Conservation (phyloP, 2,797 vertebrate genomes). For the Sciurus vulgaris region DNA sequence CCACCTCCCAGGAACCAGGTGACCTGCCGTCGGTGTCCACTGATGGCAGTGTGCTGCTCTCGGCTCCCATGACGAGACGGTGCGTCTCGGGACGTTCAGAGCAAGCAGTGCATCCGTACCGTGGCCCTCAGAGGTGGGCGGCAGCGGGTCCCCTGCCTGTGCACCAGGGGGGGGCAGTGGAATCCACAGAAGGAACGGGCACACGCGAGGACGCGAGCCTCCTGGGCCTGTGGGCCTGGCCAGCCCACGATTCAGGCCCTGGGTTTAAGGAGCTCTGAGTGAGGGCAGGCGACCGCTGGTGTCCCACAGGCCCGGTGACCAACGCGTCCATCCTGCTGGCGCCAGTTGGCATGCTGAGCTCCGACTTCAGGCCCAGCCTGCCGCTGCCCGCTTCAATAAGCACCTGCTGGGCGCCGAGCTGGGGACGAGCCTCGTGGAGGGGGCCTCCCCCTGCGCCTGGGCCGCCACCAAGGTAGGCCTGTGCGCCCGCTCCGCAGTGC, state of each 20-base stretch:
- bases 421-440: constrained; percentile 87
- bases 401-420: constrained; percentile 92
- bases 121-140: constrained; percentile 94
- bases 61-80: constrained; percentile 96
- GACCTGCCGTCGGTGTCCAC: constrained; percentile 95
- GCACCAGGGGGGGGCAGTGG: accelerated
- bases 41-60: constrained; percentile 94
- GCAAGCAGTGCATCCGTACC: constrained; percentile 95
- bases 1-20: constrained; percentile 93
- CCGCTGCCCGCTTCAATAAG: constrained; percentile 94
- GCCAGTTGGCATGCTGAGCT: constrained; percentile 94
- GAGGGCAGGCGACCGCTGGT: accelerated
- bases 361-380: constrained; percentile 92
- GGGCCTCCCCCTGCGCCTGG: constrained; percentile 91
- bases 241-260: no score
- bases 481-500: not conserved
- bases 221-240: no score
- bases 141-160: accelerated
- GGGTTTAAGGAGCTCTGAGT: no score
- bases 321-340: constrained; percentile 91
- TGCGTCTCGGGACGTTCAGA: constrained; percentile 95
- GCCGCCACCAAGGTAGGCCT: constrained; percentile 90
- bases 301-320: constrained; percentile 89
- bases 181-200: no score
- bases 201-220: not conserved